Percentiles rank a stretch among this genome's conserved stretches.
phyloP scores from a whole-genome alignment of 2,888 invertebrate genomes.

The Serripes groenlandicus region DNA sequence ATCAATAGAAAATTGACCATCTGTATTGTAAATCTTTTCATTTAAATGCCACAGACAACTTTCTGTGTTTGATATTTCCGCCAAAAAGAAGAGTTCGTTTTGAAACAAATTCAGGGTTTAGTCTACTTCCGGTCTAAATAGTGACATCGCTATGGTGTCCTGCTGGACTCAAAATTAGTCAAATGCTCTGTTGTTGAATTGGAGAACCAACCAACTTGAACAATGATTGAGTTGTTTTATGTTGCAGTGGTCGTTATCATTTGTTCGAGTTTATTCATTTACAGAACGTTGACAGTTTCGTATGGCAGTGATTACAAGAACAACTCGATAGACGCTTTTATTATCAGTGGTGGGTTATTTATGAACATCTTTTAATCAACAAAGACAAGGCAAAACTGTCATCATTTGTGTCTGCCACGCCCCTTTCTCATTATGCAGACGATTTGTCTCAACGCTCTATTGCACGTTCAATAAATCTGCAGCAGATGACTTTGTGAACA shows the following conservation, averaged over 20 bases:
- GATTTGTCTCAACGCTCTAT: too few relatives aligned
- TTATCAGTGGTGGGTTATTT: constrained; percentile 63
- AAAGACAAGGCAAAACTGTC: too few relatives aligned
- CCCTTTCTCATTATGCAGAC: too few relatives aligned
- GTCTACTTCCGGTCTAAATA: constrained; percentile 20
- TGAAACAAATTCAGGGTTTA: background rate
- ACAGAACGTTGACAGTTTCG: constrained; percentile 17
- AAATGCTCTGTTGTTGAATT: too few relatives aligned
- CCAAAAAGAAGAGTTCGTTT: background rate
- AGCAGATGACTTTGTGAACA: too few relatives aligned
- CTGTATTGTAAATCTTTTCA: too few relatives aligned
- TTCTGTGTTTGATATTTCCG: too few relatives aligned
- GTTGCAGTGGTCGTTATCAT: background rate
- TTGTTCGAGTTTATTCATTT: constrained; percentile 15
- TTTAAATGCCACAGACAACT: too few relatives aligned
- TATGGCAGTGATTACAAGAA: constrained; percentile 52
- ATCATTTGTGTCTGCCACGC: too few relatives aligned
- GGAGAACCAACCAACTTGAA: background rate
- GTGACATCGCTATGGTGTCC: background rate
- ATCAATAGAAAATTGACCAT: too few relatives aligned
- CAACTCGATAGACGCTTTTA: constrained; percentile 72
- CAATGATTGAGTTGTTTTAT: background rate
- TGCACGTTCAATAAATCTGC: too few relatives aligned
- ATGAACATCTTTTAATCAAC: too few relatives aligned
- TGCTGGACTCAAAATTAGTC: background rate